These are phyloP conservation scores for Opisthograptis luteolata DNA, from an alignment of 2,888 invertebrate genomes.

Conservation along the genomic window DNA sequence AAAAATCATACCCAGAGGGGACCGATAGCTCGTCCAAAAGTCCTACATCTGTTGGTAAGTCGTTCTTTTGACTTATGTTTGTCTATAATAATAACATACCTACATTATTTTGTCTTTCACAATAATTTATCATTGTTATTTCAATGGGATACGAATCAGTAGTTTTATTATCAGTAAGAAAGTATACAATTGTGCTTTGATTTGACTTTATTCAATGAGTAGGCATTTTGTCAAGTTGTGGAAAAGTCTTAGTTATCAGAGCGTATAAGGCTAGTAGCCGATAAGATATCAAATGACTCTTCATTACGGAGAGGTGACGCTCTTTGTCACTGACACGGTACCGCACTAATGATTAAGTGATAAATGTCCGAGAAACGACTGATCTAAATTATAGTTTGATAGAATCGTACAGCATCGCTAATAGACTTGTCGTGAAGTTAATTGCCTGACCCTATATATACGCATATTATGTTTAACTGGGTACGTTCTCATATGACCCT, in stretches of 20 bases:
- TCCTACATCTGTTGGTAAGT: slow-evolving; percentile 86
- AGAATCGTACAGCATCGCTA: slow-evolving; percentile 1
- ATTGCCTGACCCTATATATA: slow-evolving; percentile 10
- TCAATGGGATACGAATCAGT: too few relatives aligned
- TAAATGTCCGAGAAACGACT: slow-evolving; percentile 17
- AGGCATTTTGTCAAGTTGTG: slow-evolving; percentile 49
- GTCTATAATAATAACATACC: slow-evolving; percentile 21
- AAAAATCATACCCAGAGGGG: slow-evolving; percentile 72
- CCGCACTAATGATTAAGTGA: slow-evolving; percentile 25
- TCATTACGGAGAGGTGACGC: slow-evolving; percentile 69
- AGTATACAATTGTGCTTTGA: slow-evolving; percentile 30
- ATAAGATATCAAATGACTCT: slow-evolving; percentile 71
- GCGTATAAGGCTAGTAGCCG: slow-evolving; percentile 58
- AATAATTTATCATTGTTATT: too few relatives aligned
- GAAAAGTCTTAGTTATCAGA: slow-evolving; percentile 65
- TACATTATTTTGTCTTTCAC: slow-evolving; percentile 19
- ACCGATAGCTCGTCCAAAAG: slow-evolving; percentile 85
- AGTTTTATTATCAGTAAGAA: slow-evolving; percentile 5
- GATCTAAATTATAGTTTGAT: slow-evolving; percentile 13
- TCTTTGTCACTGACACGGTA: slow-evolving; percentile 48
- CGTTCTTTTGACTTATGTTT: slow-evolving; percentile 18
- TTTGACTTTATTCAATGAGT: slow-evolving; percentile 34
- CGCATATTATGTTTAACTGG: too few relatives aligned
- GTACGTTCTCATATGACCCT: too few relatives aligned
- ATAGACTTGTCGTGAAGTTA: slow-evolving; percentile 3